Evolutionary conservation across 2,888 invertebrate genomes (phyloP).

Genomic region (Tromatobia lineatoria): DNA sequence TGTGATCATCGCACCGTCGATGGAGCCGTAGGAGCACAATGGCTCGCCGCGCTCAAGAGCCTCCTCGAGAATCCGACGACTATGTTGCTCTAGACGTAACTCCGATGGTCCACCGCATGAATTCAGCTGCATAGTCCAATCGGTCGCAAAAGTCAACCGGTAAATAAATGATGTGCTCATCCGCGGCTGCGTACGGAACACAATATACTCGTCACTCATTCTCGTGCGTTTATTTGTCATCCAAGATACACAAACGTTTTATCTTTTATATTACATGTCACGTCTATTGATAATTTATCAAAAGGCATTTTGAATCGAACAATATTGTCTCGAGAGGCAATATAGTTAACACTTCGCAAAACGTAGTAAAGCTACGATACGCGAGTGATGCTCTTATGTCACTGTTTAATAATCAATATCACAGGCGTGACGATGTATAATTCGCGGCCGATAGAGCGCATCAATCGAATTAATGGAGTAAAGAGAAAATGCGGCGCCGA

Average conservation of each 20-base stretch:
- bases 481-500: constrained; percentile 12
- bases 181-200: background rate
- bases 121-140: constrained; percentile 61
- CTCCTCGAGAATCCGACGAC: constrained; percentile 96
- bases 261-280: constrained; percentile 20
- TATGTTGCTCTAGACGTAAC: constrained; percentile 92
- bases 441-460: constrained; percentile 1
- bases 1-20: constrained; percentile 99
- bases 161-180: constrained; percentile 13
- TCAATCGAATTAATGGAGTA: background rate
- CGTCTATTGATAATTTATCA: constrained; percentile 31
- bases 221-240: constrained; percentile 23
- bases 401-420: constrained; percentile 25
- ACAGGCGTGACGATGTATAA: constrained; percentile 4
- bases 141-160: constrained; percentile 43
- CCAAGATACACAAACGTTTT: constrained; percentile 32
- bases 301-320: constrained; percentile 21
- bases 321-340: background rate
- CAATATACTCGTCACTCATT: background rate
- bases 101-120: constrained; percentile 25
- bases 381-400: background rate
- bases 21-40: constrained; percentile 98
- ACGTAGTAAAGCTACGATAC: constrained; percentile 16
- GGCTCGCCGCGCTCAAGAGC: constrained; percentile 95
- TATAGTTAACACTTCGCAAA: background rate